Percentiles rank a stretch among this genome's conserved stretches.
These are phyloP conservation scores for Dasyprocta punctata DNA, from an alignment of 2,113 vertebrate genomes.

Conservation along the genomic window DNA sequence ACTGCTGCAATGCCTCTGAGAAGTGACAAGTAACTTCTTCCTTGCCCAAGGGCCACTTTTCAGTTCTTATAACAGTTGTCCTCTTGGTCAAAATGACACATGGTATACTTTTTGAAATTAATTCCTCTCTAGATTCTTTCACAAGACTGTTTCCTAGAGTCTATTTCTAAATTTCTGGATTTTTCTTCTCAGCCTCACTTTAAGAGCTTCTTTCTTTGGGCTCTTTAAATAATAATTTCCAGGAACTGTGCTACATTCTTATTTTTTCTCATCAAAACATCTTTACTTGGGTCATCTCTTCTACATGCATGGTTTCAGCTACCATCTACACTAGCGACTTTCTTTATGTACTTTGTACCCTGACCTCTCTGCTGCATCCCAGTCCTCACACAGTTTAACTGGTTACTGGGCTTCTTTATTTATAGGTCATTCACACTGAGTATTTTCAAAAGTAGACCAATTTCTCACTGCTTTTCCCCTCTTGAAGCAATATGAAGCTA, in stretches of 20 bases:
- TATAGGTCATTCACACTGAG: not conserved
- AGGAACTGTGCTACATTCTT: not conserved
- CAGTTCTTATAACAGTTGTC: not conserved
- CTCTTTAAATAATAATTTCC: not conserved
- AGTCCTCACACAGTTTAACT: not conserved
- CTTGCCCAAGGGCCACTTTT: not conserved
- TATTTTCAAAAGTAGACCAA: constrained; percentile 17
- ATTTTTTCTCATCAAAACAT: not conserved
- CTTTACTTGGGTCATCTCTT: not conserved
- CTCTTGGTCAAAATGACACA: constrained; percentile 20
- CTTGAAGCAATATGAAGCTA: not conserved
- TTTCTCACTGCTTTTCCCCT: not conserved
- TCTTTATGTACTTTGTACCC: not conserved
- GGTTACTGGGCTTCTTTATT: not conserved
- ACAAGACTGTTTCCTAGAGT: not conserved
- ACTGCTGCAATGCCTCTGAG: not conserved
- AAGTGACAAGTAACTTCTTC: not conserved
- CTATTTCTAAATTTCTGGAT: not conserved
- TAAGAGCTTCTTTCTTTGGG: not conserved
- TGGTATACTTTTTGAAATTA: not conserved
- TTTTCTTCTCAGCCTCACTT: not conserved
- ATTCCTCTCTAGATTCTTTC: not conserved
- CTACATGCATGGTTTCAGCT: not conserved
- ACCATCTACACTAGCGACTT: not conserved
- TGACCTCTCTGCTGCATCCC: not conserved